These are phyloP conservation scores for Pelodytes ibericus DNA, from an alignment of 2,797 vertebrate genomes.

Conservation along the genomic window DNA sequence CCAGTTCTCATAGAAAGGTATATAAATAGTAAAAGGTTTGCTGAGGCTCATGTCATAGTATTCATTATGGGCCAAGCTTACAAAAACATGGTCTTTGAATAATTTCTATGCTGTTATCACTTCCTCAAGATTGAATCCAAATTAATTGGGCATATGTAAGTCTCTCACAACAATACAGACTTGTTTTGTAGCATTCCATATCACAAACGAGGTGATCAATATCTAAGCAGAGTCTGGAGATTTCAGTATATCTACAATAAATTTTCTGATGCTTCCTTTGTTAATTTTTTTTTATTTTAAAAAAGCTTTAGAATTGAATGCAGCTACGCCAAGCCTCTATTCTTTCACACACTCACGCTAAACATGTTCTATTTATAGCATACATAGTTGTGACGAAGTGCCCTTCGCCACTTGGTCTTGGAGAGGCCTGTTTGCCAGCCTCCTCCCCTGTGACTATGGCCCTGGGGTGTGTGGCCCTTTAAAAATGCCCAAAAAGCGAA, in stretches of 20 bases:
- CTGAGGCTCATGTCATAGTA: conserved; percentile 65
- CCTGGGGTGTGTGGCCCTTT: no score
- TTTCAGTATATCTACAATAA: not conserved
- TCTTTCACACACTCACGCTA: no score
- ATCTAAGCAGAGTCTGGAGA: not conserved
- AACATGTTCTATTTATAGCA: no score
- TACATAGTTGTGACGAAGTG: no score
- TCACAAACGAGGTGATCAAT: not conserved
- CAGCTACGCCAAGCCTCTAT: not conserved
- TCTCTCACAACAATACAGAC: conserved; percentile 44
- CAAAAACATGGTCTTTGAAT: conserved; percentile 62
- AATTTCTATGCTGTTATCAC: conserved; percentile 69
- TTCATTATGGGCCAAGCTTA: conserved; percentile 61
- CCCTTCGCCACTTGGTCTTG: no score
- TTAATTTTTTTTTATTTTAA: not conserved
- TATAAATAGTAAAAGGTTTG: conserved; percentile 76
- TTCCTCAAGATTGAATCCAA: conserved; percentile 59
- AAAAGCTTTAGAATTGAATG: not conserved
- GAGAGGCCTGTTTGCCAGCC: no score
- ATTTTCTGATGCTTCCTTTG: not conserved
- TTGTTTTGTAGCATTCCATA: not conserved
- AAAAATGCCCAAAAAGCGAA: no score
- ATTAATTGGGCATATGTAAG: conserved; percentile 53
- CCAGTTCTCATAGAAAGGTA: conserved; percentile 77
- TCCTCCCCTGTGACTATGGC: no score